Evolutionary conservation across 2,888 invertebrate genomes (phyloP), one percentile per base, ranked within the genome.

Genomic region (Drosophila sordidapex): DNA sequence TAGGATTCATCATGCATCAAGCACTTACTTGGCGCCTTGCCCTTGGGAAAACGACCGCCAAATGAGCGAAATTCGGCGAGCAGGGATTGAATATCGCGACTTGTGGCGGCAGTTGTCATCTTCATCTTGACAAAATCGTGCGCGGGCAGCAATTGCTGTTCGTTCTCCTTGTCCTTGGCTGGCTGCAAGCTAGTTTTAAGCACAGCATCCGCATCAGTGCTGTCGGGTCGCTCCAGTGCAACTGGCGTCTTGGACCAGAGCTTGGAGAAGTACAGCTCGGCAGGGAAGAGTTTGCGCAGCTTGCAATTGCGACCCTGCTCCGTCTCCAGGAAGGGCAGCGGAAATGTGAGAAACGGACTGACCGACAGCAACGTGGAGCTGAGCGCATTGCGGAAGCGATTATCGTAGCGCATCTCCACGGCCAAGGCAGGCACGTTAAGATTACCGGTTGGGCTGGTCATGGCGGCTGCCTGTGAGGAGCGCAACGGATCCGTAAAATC

Each of bases 261-360:
- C 43, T 94, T 93, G 4, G 97, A 97, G 93, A 95, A 96, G 90
- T 95, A 97, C 8, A 97, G 94, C 81, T 96, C 95, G 25, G 94
- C 93, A 0, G 96, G 96, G 79, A 97, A 97, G 91, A 95, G 97
- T 57, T 93, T 94, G 25, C 97, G 94, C 58, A 97, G 93, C 38
- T 94, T 94, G 87, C 97, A 98, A 81, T 95, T 95, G 51, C 96
- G 94, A 0, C 98, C 98, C 15, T 94, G 94, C 90, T 97, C 97
- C 0, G 98, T 97, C 93, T 98, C 98, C 76, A 98, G 93, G 93
- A 96, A 98, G 0, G 99, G 99, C 64, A 98, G 94, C 0, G 96
- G 95, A 87, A 97, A 97, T 67, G 96, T 95, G 15, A 98, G 94
- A 91, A 96, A 97, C 0, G 99, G 99, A 0, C 99, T 99, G 74